A percentile compares a stretch with the other conserved stretches of the same genome.
Conservation (phyloP, 2,797 vertebrate species). For the Falco berigora region DNA sequence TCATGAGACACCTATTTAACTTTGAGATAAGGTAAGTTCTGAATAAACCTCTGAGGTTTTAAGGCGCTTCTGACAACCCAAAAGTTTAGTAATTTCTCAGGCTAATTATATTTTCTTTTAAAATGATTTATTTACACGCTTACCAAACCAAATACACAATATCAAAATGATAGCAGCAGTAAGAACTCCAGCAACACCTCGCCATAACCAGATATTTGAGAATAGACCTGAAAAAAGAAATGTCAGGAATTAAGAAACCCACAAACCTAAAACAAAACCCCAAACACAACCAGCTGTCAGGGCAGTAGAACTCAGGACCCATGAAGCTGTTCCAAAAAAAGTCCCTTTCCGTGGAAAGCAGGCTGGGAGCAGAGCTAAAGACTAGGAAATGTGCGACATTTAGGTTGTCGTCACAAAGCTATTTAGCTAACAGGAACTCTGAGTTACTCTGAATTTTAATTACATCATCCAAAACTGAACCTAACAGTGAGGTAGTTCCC, state of each 20-base stretch:
- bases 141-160: constrained; percentile 22
- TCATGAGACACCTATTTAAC: not conserved
- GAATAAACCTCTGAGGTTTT: not conserved
- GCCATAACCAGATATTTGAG: constrained; percentile 36
- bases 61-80: not conserved
- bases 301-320: not conserved
- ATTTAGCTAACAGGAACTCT: not conserved
- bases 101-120: not conserved
- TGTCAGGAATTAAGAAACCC: not conserved
- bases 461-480: not conserved
- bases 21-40: not conserved
- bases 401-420: not conserved
- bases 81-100: not conserved
- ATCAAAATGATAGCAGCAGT: not conserved
- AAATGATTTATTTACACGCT: not conserved
- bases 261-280: not conserved
- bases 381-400: not conserved
- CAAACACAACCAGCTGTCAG: not conserved
- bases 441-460: not conserved
- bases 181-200: not conserved
- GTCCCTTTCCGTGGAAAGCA: not conserved
- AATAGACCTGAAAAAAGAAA: not conserved
- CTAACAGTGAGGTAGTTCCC: not conserved
- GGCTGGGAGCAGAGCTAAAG: not conserved
- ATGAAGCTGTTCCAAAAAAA: not conserved